Evolutionary conservation across 2,888 invertebrate genomes (phyloP).

Genomic region (Sialis lutaria): DNA sequence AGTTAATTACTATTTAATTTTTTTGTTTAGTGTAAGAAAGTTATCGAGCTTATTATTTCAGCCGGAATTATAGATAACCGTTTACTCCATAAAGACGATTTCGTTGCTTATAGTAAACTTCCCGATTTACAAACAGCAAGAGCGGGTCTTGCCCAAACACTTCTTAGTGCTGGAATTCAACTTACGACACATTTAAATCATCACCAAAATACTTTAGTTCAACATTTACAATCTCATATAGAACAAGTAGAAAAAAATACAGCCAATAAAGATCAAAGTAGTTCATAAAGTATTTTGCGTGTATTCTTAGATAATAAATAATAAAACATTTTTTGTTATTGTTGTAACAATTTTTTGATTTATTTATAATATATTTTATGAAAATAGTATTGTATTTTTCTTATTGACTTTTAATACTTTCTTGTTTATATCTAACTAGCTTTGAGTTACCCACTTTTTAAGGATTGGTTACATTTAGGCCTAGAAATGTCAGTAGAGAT

Average conservation of each 20-base stretch:
- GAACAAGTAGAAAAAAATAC: constrained; percentile 10
- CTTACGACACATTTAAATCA: constrained; percentile 47
- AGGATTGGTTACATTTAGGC: too few relatives aligned
- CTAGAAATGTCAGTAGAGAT: too few relatives aligned
- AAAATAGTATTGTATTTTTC: background rate
- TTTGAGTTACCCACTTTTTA: background rate
- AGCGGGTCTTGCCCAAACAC: constrained; percentile 47
- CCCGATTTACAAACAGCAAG: constrained; percentile 46
- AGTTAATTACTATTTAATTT: constrained; percentile 9
- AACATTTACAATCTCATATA: constrained; percentile 42
- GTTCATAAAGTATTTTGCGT: too few relatives aligned
- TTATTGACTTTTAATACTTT: background rate
- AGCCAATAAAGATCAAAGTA: background rate
- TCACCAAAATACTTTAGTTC: constrained; percentile 48
- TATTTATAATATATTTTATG: background rate
- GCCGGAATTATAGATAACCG: constrained; percentile 57
- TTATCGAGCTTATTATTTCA: constrained; percentile 20
- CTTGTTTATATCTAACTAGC: background rate
- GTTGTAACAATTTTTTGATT: background rate
- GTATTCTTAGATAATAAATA: too few relatives aligned
- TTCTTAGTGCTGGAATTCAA: constrained; percentile 44
- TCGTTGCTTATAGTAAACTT: constrained; percentile 45
- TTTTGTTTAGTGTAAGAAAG: background rate
- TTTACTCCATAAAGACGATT: constrained; percentile 48
- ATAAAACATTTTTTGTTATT: too few relatives aligned